Percentiles rank a stretch among this genome's conserved stretches.
phyloP scores from a whole-genome alignment of 2,797 vertebrate species.

The Octomys mimax region DNA sequence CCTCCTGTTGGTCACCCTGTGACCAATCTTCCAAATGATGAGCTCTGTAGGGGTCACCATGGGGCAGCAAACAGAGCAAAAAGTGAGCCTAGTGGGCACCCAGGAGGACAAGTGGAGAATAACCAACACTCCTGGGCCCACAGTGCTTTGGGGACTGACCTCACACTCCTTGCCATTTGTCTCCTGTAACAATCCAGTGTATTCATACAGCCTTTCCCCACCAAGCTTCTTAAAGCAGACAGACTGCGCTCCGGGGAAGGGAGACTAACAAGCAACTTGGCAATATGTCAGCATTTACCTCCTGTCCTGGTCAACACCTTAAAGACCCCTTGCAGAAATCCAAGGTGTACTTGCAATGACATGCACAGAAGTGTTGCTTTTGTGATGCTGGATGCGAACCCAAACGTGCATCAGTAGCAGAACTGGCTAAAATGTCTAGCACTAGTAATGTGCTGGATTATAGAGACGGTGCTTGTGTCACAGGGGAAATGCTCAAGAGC shows the following conservation, averaged over 20 bases:
- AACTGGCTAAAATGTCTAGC: accelerated
- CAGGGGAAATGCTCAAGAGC: not conserved
- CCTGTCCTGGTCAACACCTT: not conserved
- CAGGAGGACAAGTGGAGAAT: not conserved
- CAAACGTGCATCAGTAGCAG: not conserved
- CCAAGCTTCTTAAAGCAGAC: not conserved
- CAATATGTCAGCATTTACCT: not conserved
- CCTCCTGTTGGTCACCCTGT: not conserved
- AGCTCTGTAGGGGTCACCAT: too few relatives aligned
- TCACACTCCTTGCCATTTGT: not conserved
- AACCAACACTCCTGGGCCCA: accelerated
- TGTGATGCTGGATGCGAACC: not conserved
- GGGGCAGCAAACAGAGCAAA: not conserved
- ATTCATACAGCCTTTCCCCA: not conserved
- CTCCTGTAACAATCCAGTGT: not conserved
- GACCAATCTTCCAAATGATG: not conserved
- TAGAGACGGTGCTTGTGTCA: not conserved
- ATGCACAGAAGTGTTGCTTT: not conserved
- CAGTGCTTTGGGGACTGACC: not conserved
- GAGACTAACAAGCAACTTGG: not conserved
- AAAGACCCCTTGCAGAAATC: not conserved
- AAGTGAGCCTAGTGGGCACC: accelerated
- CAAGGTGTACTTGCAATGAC: not conserved
- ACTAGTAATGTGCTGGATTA: not conserved
- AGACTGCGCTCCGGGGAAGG: not conserved